Base-by-base conservation (phyloP, 1,140 invertebrate genomes). In the Camponotus pennsylvanicus region DNA sequence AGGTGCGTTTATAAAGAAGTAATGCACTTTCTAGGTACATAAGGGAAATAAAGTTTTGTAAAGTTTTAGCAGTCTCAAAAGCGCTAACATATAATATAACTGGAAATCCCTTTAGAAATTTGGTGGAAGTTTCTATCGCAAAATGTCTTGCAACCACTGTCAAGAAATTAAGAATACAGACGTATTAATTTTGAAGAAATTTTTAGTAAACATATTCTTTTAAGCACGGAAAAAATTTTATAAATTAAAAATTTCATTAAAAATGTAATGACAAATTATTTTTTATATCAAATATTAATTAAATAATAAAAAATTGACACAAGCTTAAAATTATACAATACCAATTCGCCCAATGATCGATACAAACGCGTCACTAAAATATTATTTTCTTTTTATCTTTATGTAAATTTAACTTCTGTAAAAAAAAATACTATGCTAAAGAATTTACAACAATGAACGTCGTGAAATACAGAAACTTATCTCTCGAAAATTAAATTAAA, bases 21-120 rank as follows among this genome's bases (percentile, higher is more conserved):
- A 80, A 70, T 57, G 52, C 21, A 73, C 18, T 82, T 82, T 21
- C 52, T 45, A 70, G 52, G 13, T 42, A 59, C 7, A 66, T 34
- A 34, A 21, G 15, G 18, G 18, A 59, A 82, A 73, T 55, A 59
- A 57, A 82, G 67, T 82, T 82, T 71, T 27, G 37, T 42, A 37
- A 71, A 82, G 79, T 82, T 82, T 73, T 3, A 61, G 52, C 21
- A 45, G 67, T 59, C 66, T 71, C 66, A 45, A 79, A 67, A 64
- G n/a, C 34, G 18, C 66, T 52, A 70, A 71, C 27, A 34, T 49
- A 49, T 82, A 59, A 82, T 37, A 59, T 13, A 11, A 9, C 67
- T 45, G 27, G 55, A 73, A 61, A 67, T 82, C 73, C 13, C 67
- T 71, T 0, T 27, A 52, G 66, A 82, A 82, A 73, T 82, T 82